Percentiles rank a stretch among this genome's conserved stretches.
Conservation (phyloP, 2,113 vertebrate species). For the Tetrax tetrax region DNA sequence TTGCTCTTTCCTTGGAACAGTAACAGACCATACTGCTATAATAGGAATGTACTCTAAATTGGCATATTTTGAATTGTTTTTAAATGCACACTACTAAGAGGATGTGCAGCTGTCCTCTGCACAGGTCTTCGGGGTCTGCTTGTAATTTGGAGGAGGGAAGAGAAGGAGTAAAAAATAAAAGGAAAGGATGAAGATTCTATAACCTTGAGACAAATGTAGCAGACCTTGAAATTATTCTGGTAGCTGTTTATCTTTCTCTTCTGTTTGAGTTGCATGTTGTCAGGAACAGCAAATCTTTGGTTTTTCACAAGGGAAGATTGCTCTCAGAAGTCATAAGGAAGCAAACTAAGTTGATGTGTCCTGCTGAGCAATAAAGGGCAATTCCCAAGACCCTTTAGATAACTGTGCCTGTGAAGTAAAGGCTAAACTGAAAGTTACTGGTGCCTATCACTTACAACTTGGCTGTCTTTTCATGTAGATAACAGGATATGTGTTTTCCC, state of each 20-base stretch:
- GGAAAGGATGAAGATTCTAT: not conserved
- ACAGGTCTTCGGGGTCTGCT: not conserved
- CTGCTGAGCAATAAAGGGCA: not conserved
- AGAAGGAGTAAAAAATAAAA: not conserved
- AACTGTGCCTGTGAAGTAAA: not conserved
- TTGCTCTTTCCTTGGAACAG: not conserved
- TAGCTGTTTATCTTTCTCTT: not conserved
- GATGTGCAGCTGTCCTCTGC: not conserved
- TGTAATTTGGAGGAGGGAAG: not conserved
- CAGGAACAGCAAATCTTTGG: not conserved
- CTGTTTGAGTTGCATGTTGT: not conserved
- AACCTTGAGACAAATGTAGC: not conserved
- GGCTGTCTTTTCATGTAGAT: constrained; percentile 28
- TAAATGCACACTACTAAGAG: not conserved
- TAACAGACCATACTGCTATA: not conserved
- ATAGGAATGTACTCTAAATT: not conserved
- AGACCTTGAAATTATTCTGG: not conserved
- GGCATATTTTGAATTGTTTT: not conserved
- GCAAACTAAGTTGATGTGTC: not conserved
- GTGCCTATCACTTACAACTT: not conserved
- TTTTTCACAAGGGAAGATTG: not conserved
- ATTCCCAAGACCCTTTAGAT: not conserved
- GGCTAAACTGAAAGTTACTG: not conserved
- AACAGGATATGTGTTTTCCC: not conserved
- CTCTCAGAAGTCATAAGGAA: not conserved